Evolutionary conservation across 2,113 vertebrate species (phyloP), one percentile per base, ranked within the genome.

Genomic region (Podocnemis expansa): DNA sequence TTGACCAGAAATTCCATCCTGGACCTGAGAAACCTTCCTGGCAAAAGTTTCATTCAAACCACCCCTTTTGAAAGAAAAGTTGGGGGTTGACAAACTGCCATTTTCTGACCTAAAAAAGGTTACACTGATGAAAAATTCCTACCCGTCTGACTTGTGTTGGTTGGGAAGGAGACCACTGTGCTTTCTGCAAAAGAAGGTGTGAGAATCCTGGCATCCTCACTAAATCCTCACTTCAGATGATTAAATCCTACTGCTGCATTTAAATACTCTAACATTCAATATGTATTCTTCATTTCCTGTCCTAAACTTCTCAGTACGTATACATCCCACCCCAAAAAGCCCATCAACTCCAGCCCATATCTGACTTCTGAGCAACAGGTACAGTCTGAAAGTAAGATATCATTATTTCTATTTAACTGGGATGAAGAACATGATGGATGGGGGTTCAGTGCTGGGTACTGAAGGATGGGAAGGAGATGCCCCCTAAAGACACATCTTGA

Each of bases 401-500:
- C 4, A 5, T 43, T 45, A 25, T 10, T 41, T 10, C 73, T 7
- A 6, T 22, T 58, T 11, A 51, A 27, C 2, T 19, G 79, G 27
- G 17, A 47, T 2, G 55, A 56, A 52, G 0, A 29, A 43, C 6
- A 78, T 58, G 29, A 70, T 38, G n/a, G 38, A 17, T 1, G 0
- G 29, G 10, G 47, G 34, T 6, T 55, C 24, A 47, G 0, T 1
- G 75, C 79, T 63, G 47, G 4, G 47, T n/a, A 7, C 0, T 6
- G 55, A 7, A 56, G 29, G 24, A 2, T 45, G 19, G 45, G 47
- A 9, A 27, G 51, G 14, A 31, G 56, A 80, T 2, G 38, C n/a
- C 63, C 24, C 0, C 1, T 0, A 70, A 70, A 8, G 83, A 80
- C 55, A 16, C 2, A 7, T 73, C 55, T 49, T 0, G 1, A 58